Conservation (phyloP, 2,888 invertebrate genomes). For the Trachelus troglodyta region DNA sequence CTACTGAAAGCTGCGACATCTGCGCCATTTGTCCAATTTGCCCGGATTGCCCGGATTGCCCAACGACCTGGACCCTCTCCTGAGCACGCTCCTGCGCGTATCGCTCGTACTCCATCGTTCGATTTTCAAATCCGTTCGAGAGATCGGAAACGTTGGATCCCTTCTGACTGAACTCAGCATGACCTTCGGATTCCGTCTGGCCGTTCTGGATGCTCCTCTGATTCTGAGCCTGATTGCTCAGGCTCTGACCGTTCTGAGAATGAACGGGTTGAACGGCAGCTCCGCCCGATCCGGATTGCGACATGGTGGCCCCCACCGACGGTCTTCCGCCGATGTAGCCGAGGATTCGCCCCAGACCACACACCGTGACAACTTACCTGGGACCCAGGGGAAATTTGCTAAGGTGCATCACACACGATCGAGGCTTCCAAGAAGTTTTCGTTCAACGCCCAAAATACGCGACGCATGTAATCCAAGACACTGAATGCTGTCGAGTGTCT, state of each 20-base stretch:
- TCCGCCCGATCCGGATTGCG: conserved; percentile 49
- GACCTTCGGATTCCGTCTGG: conserved; percentile 31
- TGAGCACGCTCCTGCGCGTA: conserved; percentile 41
- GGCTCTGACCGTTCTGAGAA: conserved; percentile 36
- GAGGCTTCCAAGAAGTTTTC: no score
- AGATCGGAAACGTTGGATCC: conserved; percentile 32
- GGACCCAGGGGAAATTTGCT: conserved; percentile 35
- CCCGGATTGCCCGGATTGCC: conserved; percentile 12
- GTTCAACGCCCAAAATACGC: no score
- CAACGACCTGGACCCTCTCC: conserved; percentile 11
- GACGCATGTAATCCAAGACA: no score
- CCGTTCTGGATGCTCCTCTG: conserved; percentile 50
- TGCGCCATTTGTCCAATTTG: conserved; percentile 7
- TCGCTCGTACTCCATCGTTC: conserved; percentile 51
- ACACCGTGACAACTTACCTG: conserved; percentile 59
- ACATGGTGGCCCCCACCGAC: conserved; percentile 64
- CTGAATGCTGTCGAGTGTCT: no score
- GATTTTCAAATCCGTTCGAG: conserved; percentile 59
- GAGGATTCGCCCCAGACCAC: conserved; percentile 62
- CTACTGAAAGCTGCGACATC: neutral
- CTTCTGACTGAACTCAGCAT: conserved; percentile 19
- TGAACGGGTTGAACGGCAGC: conserved; percentile 1
- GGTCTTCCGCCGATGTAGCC: conserved; percentile 65
- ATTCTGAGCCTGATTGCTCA: conserved; percentile 37
- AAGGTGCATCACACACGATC: neutral